Conservation (phyloP, 2,113 vertebrate genomes). For the Hypocryptadius cinnamomeus region DNA sequence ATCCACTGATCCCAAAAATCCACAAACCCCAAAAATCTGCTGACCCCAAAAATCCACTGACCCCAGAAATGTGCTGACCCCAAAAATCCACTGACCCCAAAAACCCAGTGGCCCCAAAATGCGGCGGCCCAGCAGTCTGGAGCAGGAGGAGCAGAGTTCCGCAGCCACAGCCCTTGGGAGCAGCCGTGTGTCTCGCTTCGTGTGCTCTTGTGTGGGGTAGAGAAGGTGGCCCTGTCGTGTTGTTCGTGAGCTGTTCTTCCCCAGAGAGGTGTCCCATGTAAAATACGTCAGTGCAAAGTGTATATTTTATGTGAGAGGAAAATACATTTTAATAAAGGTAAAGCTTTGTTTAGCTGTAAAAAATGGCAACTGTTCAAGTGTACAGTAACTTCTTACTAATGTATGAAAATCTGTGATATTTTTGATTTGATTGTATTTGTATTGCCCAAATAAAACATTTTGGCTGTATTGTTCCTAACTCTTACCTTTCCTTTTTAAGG, state of each 20-base stretch:
- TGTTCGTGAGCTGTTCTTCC: conserved; percentile 60
- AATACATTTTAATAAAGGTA: conserved; percentile 70
- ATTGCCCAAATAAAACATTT: conserved; percentile 68
- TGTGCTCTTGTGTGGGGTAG: conserved; percentile 43
- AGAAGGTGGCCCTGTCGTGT: conserved; percentile 49
- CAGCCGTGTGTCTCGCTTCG: conserved; percentile 51
- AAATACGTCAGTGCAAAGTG: conserved; percentile 66
- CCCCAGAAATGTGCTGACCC: too few species aligned
- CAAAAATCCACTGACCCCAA: too few species aligned
- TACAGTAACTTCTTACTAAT: conserved; percentile 72
- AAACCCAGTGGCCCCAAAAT: too few species aligned
- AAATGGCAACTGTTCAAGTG: conserved; percentile 63
- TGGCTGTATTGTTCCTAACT: conserved; percentile 56
- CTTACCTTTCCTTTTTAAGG: background rate
- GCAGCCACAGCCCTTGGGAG: background rate
- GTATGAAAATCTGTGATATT: conserved; percentile 65
- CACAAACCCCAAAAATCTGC: too few species aligned
- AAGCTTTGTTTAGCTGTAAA: conserved; percentile 64
- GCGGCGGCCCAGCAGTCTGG: too few species aligned
- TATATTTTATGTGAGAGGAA: conserved; percentile 67
- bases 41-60: fast-evolving
- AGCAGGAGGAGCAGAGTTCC: too few species aligned
- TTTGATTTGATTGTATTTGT: conserved; percentile 67
- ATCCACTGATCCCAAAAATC: too few species aligned
- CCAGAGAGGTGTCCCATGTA: conserved; percentile 59